phyloP scores from a whole-genome alignment of 1,140 invertebrate species.

The Brachionus calyciflorus region DNA sequence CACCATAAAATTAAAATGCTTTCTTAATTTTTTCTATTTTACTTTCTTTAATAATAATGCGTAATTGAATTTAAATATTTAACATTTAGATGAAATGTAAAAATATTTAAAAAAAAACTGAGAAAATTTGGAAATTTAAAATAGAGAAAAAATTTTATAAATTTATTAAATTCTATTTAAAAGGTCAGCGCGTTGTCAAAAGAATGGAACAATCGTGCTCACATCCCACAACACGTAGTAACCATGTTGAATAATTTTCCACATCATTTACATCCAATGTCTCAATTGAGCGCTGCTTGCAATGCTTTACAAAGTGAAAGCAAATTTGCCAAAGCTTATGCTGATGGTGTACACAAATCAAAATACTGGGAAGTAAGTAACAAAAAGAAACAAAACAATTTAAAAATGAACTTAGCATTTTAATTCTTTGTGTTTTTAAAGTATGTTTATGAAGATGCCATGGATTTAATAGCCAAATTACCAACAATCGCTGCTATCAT shows the following conservation, averaged over 20 bases:
- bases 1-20: too few species aligned
- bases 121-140: too few species aligned
- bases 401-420: not conserved
- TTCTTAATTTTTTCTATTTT: too few species aligned
- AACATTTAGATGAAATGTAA: too few species aligned
- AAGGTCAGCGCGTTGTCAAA: constrained; percentile 11
- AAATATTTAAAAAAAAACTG: too few species aligned
- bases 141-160: constrained; percentile 55
- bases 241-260: constrained; percentile 93
- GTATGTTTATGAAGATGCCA: constrained; percentile 82
- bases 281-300: constrained; percentile 86
- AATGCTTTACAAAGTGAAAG: constrained; percentile 88
- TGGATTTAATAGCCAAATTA: constrained; percentile 92
- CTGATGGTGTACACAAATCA: constrained; percentile 75
- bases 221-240: constrained; percentile 85
- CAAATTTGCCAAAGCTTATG: constrained; percentile 86
- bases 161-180: not conserved
- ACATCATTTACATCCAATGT: constrained; percentile 88
- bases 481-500: constrained; percentile 90
- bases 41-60: too few species aligned
- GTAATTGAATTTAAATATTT: too few species aligned
- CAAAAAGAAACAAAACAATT: constrained; percentile 55
- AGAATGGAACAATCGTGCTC: constrained; percentile 84
- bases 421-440: not conserved
- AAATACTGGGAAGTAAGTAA: constrained; percentile 76